Evolutionary conservation across 2,113 vertebrate genomes (phyloP).

Genomic region (Athene noctua): DNA sequence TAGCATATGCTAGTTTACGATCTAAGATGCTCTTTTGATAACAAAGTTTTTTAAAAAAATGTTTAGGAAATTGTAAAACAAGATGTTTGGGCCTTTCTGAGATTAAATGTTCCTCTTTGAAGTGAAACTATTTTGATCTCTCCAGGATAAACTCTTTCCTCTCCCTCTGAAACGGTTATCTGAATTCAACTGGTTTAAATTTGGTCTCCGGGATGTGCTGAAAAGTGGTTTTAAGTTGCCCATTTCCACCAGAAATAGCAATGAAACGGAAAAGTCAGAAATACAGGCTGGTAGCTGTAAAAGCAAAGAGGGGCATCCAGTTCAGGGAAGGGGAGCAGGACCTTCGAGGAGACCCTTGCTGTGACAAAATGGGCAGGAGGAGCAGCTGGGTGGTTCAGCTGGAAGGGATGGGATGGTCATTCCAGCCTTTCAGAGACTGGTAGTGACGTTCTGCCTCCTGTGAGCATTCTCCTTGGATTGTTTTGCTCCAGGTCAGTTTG

Average conservation of each 20-base stretch:
- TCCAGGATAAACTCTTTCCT: neutral
- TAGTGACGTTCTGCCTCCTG: neutral
- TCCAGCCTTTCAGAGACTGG: neutral
- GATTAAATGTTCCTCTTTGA: slow-evolving; percentile 29
- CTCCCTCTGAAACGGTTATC: neutral
- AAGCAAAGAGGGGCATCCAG: neutral
- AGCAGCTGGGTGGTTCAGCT: neutral
- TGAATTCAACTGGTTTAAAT: neutral
- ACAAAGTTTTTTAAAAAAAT: neutral
- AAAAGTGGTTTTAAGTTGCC: neutral
- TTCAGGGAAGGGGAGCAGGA: neutral
- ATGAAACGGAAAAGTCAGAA: neutral
- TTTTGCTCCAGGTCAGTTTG: neutral
- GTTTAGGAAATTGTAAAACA: slow-evolving; percentile 16
- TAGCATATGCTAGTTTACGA: slow-evolving; percentile 18
- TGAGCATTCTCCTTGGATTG: neutral
- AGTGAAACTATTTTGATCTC: slow-evolving; percentile 19
- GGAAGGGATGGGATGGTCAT: neutral
- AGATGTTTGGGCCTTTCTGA: slow-evolving; percentile 10
- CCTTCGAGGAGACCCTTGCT: neutral
- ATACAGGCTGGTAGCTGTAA: neutral
- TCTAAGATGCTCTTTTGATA: slow-evolving; percentile 22
- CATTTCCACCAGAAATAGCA: neutral
- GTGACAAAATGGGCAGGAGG: neutral
- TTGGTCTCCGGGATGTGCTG: neutral